Base-by-base conservation (phyloP, 2,113 vertebrate genomes). In the Cynocephalus volans region DNA sequence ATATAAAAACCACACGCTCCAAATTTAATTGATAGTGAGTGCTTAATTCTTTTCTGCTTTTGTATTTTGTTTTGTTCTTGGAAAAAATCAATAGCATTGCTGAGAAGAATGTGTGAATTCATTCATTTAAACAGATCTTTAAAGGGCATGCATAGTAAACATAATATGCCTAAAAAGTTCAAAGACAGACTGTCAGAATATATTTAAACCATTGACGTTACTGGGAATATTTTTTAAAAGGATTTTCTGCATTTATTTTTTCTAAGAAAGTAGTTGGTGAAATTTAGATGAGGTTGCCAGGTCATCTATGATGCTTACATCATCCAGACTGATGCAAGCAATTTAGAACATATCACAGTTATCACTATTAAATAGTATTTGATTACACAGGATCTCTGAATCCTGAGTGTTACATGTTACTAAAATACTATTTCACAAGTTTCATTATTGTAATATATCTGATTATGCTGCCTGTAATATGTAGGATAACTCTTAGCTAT, bases 21-120 rank as follows among this genome's bases (percentile, higher is more conserved):
- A 81, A 93, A 93, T 94, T 96, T 98, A 98, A 98, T 98, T 98
- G 97, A 97, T 95, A 90, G 70, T 92, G 90, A 98, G 91, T 96
- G 73, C 92, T 98, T 98, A 98, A 98, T 98, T 98, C 83, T 96
- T 98, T 98, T 98, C 97, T 95, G 7, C 84, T 92, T 89, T 10
- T 77, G 24, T 84, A 31, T 5, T 84, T 95, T 88, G 6, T 28
- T 96, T 86, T 72, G 41, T 50, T 95, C 86, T 80, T 92, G 95
- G 96, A 98, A 98, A 98, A 98, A 98, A 98, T 98, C 98, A 97
- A 97, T 98, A 97, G 18, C 23, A 28, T 96, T 98, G 95, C 96
- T 98, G 94, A 97, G 93, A 98, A 93, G 86, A 98, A 98, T 97
- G 88, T 77, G 77, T 98, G 90, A 97, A 98, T 98, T 96, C 95